Conservation (phyloP, 2,113 vertebrate genomes). For the Anguilla japonica region DNA sequence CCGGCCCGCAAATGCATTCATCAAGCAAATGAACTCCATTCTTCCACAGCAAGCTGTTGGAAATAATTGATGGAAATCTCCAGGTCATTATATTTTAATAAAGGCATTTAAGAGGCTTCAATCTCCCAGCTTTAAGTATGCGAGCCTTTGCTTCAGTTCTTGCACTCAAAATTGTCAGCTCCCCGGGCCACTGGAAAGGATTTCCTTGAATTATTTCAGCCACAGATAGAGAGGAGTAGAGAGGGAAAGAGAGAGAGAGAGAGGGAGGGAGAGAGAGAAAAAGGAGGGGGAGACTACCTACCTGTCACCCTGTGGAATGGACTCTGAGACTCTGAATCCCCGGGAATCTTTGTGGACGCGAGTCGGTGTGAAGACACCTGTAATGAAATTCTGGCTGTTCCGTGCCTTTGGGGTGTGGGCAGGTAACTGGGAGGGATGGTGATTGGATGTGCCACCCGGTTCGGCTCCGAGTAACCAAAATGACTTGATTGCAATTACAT, state of each 20-base stretch:
- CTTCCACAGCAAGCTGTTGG: constrained; percentile 47
- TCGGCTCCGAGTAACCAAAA: not conserved
- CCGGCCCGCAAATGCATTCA: constrained; percentile 53
- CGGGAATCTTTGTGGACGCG: not conserved
- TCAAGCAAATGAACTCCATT: constrained; percentile 45
- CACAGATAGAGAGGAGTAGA: not conserved
- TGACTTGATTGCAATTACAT: not conserved
- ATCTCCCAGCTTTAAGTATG: constrained; percentile 59
- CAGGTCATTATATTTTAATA: constrained; percentile 69
- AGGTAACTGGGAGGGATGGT: no score
- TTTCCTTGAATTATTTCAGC: constrained; percentile 27
- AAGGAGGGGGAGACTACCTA: not conserved
- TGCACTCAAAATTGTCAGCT: constrained; percentile 46
- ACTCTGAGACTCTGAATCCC: not conserved
- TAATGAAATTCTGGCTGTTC: not conserved
- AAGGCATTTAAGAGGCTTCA: constrained; percentile 71
- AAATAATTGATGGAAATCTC: constrained; percentile 66
- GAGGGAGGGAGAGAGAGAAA: not conserved
- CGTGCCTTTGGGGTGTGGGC: no score
- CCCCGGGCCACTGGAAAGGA: constrained; percentile 48
- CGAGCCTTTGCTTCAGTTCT: constrained; percentile 53
- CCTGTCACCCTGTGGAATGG: not conserved
- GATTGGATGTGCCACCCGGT: not conserved
- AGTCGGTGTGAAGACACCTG: not conserved
- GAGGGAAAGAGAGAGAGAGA: not conserved